These are phyloP conservation scores for Pseudonaja textilis DNA, from an alignment of 2,113 vertebrate genomes.

Conservation along the genomic window DNA sequence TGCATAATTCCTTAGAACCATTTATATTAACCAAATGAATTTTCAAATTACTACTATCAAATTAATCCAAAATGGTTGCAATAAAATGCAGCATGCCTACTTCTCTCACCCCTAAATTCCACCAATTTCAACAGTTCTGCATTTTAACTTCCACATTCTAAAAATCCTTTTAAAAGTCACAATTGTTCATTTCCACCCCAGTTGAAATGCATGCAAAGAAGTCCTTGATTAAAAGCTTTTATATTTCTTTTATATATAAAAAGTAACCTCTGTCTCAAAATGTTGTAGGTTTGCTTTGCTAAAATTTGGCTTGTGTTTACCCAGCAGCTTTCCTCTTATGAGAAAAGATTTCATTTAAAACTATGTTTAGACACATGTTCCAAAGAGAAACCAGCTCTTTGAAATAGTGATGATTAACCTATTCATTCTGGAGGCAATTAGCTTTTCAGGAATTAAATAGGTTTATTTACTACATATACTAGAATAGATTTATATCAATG, in stretches of 20 bases:
- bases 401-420: not conserved
- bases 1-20: not conserved
- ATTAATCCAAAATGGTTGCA: not conserved
- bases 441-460: not conserved
- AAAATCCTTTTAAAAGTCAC: not conserved
- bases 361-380: not conserved
- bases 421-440: not conserved
- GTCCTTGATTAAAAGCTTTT: not conserved
- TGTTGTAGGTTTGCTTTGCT: not conserved
- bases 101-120: not conserved
- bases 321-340: not conserved
- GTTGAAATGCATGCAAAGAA: not conserved
- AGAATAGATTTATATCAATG: not conserved
- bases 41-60: not conserved
- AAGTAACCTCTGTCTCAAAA: not conserved
- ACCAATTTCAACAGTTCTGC: not conserved
- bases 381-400: not conserved
- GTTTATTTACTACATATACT: not conserved
- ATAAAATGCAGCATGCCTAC: not conserved
- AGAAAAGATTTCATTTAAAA: not conserved
- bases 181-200: not conserved
- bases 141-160: not conserved
- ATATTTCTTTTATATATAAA: not conserved
- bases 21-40: not conserved
- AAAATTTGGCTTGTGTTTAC: not conserved